These are phyloP conservation scores for Agrotis exclamationis DNA, from an alignment of 2,888 invertebrate species.

Conservation along the genomic window DNA sequence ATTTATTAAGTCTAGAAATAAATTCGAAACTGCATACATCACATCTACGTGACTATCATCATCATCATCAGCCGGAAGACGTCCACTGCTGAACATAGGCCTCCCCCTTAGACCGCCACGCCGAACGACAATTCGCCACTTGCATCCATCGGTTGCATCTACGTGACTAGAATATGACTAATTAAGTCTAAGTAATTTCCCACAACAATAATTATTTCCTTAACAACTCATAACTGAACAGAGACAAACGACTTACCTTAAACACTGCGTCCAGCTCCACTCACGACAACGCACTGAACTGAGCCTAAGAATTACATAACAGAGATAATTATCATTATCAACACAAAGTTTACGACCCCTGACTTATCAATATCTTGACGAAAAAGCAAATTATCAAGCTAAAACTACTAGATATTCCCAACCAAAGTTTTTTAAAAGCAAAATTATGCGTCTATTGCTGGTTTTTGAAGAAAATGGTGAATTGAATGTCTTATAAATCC, in stretches of 20 bases:
- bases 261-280: neutral
- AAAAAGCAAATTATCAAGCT: constrained; percentile 8
- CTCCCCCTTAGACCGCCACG: too few relatives aligned
- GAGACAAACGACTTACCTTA: constrained; percentile 35
- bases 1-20: too few relatives aligned
- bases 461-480: neutral
- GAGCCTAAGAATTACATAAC: constrained; percentile 58
- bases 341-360: constrained; percentile 78
- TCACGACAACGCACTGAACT: constrained; percentile 26
- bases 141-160: too few relatives aligned
- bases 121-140: too few relatives aligned
- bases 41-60: too few relatives aligned
- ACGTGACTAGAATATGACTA: neutral
- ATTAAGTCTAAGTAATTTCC: neutral
- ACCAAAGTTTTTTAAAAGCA: neutral
- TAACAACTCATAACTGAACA: neutral
- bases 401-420: constrained; percentile 9
- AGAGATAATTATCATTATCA: constrained; percentile 67
- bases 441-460: neutral
- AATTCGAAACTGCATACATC: neutral
- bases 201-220: neutral
- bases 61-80: too few relatives aligned
- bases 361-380: constrained; percentile 45
- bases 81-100: too few relatives aligned
- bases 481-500: neutral